Evolutionary conservation across 2,113 vertebrate genomes (phyloP), one percentile per base, ranked within the genome.

Genomic region (Terrapene triunguis): DNA sequence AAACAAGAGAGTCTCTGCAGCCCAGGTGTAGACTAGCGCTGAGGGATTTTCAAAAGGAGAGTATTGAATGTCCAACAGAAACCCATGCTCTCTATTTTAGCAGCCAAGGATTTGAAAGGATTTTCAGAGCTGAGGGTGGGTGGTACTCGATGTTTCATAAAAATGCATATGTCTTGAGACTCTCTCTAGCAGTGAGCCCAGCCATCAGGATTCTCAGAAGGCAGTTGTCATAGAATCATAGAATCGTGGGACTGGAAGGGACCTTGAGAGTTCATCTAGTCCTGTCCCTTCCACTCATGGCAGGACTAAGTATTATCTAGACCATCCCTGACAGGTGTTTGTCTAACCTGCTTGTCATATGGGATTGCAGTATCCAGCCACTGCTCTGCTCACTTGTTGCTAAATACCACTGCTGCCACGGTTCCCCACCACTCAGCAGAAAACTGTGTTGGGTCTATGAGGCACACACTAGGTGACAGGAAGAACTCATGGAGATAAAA

Each of bases 381-480:
- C 19, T n/a, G 17, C 17, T 72, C 19, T 38, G 62, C 32, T 35
- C 35, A 69, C n/a, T 69, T n/a, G 62, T 19, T 72, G 62, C 62
- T 69, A 9, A 69, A 69, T 69, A 69, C 35, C 17, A 72, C 8
- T 35, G 59, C 59, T 62, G 16, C 27, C 57, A 59, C 11, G 35
- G 29, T 17, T 69, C 35, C 65, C 35, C n/a, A 72, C 17, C n/a
- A 22, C 10, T 32, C 57, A 62, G 27, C 57, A 62, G 27, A 62
- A 62, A 29, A 32, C 57, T 32, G 12, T 32, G n/a, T 3, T 19
- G 10, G 2, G 16, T 3, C 7, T 59, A 88, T 10, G n/a, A 91
- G 65, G 0, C 94, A 82, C 8, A 80, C 12, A 0, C 0, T 16
- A 6, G 11, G 8, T 81, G 78, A 88, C 19, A 80, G 32, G 14